phyloP scores from a whole-genome alignment of 2,113 vertebrate genomes.

The Arvicanthis niloticus region DNA sequence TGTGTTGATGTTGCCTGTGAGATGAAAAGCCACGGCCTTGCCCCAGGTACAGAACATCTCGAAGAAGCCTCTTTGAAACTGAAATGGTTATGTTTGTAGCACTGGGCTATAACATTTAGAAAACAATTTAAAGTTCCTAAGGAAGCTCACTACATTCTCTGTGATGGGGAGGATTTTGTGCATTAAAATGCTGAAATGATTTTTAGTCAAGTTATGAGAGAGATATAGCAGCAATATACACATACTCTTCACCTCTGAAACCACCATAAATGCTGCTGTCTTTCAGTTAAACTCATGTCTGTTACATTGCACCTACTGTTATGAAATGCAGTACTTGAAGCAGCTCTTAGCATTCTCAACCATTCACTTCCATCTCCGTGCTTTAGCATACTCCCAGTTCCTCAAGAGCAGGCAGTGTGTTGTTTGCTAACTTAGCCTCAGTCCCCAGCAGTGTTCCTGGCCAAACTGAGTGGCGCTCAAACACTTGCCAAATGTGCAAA shows the following conservation, averaged over 20 bases:
- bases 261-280: not conserved
- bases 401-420: not conserved
- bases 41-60: not conserved
- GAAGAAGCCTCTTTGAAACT: not conserved
- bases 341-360: not conserved
- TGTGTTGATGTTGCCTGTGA: not conserved
- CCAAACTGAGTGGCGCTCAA: not conserved
- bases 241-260: not conserved
- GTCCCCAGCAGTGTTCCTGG: not conserved
- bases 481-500: slow-evolving; percentile 17
- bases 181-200: not conserved
- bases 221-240: not conserved
- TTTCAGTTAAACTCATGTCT: not conserved
- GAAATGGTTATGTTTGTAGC: not conserved
- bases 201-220: not conserved
- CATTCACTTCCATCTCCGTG: not conserved
- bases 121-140: not conserved
- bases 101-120: not conserved
- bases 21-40: not conserved
- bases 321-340: not conserved
- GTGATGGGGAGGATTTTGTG: not conserved
- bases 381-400: not conserved
- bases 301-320: not conserved
- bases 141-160: not conserved
- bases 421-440: not conserved